phyloP scores from a whole-genome alignment of 2,888 invertebrate genomes.

The Plebejus anna region DNA sequence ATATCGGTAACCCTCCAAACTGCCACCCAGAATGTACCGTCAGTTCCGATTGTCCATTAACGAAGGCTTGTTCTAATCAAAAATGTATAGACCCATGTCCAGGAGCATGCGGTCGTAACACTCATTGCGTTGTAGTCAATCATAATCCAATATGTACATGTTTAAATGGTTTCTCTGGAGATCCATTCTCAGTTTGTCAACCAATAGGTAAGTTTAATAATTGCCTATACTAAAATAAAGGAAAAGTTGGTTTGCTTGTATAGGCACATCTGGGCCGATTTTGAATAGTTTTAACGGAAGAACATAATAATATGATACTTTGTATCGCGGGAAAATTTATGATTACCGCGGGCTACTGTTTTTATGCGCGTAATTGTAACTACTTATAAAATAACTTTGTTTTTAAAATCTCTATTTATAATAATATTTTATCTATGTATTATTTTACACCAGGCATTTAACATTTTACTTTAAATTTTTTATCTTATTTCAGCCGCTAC shows the following conservation, averaged over 20 bases:
- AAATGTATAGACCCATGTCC: slow-evolving; percentile 88
- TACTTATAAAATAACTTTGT: neutral
- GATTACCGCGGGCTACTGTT: no score
- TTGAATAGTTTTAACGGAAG: no score
- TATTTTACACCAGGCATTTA: neutral
- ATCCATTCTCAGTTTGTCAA: slow-evolving; percentile 85
- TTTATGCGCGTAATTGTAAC: no score
- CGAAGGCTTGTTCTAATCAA: slow-evolving; percentile 86
- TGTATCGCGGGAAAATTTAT: no score
- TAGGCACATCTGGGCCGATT: neutral
- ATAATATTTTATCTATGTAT: no score
- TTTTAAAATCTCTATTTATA: neutral
- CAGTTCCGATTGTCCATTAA: slow-evolving; percentile 85
- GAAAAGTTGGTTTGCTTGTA: neutral
- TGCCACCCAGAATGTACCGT: slow-evolving; percentile 89
- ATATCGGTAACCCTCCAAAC: slow-evolving; percentile 84
- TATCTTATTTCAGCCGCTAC: slow-evolving; percentile 49
- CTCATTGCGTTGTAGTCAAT: slow-evolving; percentile 81
- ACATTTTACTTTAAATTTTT: slow-evolving; percentile 8
- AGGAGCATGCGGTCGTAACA: slow-evolving; percentile 84
- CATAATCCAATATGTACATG: slow-evolving; percentile 85
- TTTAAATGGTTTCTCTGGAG: slow-evolving; percentile 82
- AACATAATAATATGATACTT: no score
- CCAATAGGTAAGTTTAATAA: slow-evolving; percentile 60
- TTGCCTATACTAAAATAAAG: neutral